Conservation (phyloP, 2,888 invertebrate genomes). For the Ischnus inquisitorius region DNA sequence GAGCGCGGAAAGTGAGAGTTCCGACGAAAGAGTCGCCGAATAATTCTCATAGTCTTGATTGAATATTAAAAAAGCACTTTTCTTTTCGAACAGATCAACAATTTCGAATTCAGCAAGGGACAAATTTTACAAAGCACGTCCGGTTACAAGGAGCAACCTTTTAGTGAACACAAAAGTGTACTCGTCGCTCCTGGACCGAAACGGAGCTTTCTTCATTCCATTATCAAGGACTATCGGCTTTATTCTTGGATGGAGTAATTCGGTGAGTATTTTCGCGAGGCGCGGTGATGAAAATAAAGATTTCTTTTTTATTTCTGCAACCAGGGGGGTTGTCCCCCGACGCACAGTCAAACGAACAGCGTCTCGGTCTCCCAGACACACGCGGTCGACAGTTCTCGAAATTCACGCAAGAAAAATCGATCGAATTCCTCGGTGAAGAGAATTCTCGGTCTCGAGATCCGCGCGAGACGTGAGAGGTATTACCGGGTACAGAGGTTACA, state of each 20-base stretch:
- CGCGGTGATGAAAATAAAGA: neutral
- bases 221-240: neutral
- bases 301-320: neutral
- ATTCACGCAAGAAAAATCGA: constrained; percentile 51
- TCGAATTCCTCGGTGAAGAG: constrained; percentile 7
- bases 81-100: no score
- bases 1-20: neutral
- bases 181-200: no score
- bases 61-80: no score
- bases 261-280: neutral
- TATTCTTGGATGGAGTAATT: neutral
- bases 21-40: neutral
- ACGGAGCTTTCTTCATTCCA: neutral
- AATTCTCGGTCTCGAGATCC: constrained; percentile 4
- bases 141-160: no score
- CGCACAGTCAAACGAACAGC: neutral
- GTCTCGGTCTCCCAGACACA: neutral
- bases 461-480: neutral
- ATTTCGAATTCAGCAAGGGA: no score
- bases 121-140: no score
- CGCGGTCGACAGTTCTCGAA: neutral
- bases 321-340: neutral
- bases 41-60: neutral
- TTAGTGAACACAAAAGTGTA: no score
- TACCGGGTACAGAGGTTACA: constrained; percentile 12